phyloP scores from a whole-genome alignment of 2,888 invertebrate species.

The Helicoverpa assulta region DNA sequence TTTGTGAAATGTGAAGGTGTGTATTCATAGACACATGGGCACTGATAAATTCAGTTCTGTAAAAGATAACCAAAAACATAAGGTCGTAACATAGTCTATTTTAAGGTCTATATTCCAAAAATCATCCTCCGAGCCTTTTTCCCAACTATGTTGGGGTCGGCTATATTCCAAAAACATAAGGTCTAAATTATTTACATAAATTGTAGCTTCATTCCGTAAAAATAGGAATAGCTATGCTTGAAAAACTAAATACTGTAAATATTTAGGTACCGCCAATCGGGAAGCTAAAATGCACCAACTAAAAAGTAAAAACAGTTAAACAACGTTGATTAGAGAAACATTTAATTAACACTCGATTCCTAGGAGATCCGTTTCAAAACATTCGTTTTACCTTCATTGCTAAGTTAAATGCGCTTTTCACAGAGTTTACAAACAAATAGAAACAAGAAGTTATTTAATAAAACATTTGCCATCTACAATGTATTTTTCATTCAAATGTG shows the following conservation, averaged over 20 bases:
- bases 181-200: no score
- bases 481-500: conserved; percentile 32
- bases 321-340: conserved; percentile 32
- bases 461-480: conserved; percentile 16
- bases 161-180: no score
- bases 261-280: background rate
- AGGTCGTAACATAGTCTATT: no score
- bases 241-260: no score
- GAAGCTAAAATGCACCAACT: background rate
- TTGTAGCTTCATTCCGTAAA: no score
- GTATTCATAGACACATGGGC: conserved; percentile 22
- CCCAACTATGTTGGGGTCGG: no score
- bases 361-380: conserved; percentile 7
- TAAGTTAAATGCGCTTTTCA: conserved; percentile 6
- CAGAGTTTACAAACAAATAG: conserved; percentile 24
- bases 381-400: conserved; percentile 15
- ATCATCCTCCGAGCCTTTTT: no score
- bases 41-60: conserved; percentile 24
- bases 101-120: no score
- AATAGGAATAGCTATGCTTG: no score
- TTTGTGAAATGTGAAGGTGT: conserved; percentile 27
- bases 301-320: conserved; percentile 4
- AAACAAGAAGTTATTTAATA: conserved; percentile 23
- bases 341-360: conserved; percentile 19
- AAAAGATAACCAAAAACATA: conserved; percentile 17